phyloP scores from a whole-genome alignment of 2,797 vertebrate genomes.

The Oreochromis mossambicus region DNA sequence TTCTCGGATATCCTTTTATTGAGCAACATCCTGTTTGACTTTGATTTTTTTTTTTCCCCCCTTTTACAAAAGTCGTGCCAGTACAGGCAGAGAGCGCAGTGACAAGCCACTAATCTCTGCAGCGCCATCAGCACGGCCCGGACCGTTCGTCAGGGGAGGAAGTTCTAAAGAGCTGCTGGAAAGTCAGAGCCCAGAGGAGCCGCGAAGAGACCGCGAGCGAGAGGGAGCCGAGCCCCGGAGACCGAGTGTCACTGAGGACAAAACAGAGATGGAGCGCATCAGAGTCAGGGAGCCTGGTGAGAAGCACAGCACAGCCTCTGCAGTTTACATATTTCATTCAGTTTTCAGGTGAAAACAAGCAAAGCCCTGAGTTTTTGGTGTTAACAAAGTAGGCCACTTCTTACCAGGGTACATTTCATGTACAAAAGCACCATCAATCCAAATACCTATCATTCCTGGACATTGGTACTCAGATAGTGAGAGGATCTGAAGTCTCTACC shows the following conservation, averaged over 20 bases:
- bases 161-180: constrained; percentile 88
- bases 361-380: not conserved
- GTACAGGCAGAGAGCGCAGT: constrained; percentile 83
- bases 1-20: not conserved
- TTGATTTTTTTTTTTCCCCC: not conserved
- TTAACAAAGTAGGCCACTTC: not conserved
- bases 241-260: constrained; percentile 81
- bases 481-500: not conserved
- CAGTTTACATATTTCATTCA: not conserved
- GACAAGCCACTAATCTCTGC: constrained; percentile 81
- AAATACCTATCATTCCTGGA: not conserved
- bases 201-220: constrained; percentile 79
- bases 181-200: constrained; percentile 81
- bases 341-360: not conserved
- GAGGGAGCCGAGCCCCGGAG: constrained; percentile 76
- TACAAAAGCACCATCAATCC: not conserved
- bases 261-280: constrained; percentile 72
- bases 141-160: constrained; percentile 77
- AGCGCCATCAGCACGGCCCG: constrained; percentile 70
- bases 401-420: not conserved
- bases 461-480: not conserved
- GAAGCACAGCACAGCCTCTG: not conserved
- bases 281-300: constrained; percentile 82
- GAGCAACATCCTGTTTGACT: not conserved
- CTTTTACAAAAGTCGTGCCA: constrained; percentile 69